Evolutionary conservation across 2,113 vertebrate species (phyloP), one percentile per base, ranked within the genome.

Genomic region (Pelusios castaneus): DNA sequence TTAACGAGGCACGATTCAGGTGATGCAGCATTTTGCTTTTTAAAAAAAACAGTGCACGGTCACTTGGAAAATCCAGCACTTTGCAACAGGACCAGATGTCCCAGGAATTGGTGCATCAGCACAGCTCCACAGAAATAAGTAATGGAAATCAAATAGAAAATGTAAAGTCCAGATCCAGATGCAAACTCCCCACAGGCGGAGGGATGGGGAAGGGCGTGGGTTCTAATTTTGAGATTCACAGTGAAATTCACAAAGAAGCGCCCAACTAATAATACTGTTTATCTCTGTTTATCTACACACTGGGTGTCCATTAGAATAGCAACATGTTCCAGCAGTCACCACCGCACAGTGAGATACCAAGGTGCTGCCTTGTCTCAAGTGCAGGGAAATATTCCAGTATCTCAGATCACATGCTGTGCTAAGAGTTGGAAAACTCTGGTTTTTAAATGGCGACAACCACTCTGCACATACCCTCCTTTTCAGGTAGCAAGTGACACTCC

Each of bases 131-230:
- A 8, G 6, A 16, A 86, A 5, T 10, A 8, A 55, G 63, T 21
- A 91, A 55, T 3, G 70, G 2, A 94, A 96, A 21, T 82, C 49
- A 67, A 89, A 78, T 11, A 89, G 31, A 38, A 96, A 94, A 92
- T 3, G 27, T 87, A 81, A 84, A 94, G 55, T 88, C 91, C 82
- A 95, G 79, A 75, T 87, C 12, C 54, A 89, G 87, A 45, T 49
- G 84, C 17, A 93, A 92, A 87, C 13, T 25, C 56, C 80, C 41
- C 76, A 86, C 49, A 91, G 77, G 86, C 54, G 63, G 10, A 10
- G 89, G 60, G 6, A 11, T 12, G 81, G 4, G 56, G 38, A 67
- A 67, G 34, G 34, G 63, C 19, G 14, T 10, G 19, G 8, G 16
- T 67, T 67, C 63, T 67, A 67, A 67, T 21, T 17, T 41, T 94